Evolutionary conservation across 2,113 vertebrate genomes (phyloP).

Genomic region (Podocnemis expansa): DNA sequence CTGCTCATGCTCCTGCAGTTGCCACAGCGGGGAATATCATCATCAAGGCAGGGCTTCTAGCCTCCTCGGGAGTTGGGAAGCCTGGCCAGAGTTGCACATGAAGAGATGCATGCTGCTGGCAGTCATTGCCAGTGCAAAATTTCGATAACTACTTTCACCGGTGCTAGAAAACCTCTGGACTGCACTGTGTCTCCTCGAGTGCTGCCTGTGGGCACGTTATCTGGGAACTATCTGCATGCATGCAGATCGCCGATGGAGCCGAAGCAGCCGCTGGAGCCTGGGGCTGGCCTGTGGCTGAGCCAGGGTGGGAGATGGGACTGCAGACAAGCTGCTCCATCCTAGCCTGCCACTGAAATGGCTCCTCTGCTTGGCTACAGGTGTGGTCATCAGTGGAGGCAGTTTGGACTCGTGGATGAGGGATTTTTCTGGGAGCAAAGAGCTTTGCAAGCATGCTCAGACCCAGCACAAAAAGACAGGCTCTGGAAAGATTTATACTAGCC

Average conservation of each 20-base stretch:
- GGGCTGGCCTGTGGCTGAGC: too few species aligned
- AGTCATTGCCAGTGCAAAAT: not conserved
- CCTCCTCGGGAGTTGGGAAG: not conserved
- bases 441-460: not conserved
- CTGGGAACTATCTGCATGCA: too few species aligned
- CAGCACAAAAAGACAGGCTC: not conserved
- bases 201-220: not conserved
- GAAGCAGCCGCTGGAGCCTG: too few species aligned
- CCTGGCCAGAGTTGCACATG: not conserved
- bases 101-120: not conserved
- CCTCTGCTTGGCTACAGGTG: not conserved
- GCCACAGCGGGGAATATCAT: not conserved
- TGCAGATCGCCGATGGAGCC: too few species aligned
- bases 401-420: not conserved
- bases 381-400: not conserved
- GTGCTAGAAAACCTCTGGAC: not conserved
- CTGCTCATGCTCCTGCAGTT: not conserved
- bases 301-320: not conserved
- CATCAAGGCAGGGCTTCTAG: not conserved
- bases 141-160: not conserved
- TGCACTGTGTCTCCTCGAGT: not conserved
- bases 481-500: not conserved
- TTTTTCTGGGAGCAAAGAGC: not conserved
- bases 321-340: not conserved
- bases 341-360: not conserved